Base-by-base conservation (phyloP, 2,113 vertebrate genomes). In the Cryptomyrus ogoouensis region DNA sequence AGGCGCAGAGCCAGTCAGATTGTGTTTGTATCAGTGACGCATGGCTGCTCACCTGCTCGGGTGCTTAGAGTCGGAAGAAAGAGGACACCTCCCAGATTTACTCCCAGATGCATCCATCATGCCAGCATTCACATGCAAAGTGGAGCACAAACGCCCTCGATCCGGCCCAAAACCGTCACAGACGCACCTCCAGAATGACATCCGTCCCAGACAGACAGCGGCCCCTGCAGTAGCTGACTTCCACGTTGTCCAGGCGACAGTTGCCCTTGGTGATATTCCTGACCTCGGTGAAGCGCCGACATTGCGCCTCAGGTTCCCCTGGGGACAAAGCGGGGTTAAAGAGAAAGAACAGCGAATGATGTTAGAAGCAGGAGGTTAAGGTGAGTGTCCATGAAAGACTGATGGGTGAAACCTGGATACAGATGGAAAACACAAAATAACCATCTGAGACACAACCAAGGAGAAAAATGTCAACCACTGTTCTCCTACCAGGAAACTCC, bases 161-260 rank as follows among this genome's bases (percentile, higher is more conserved):
- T 42, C 15, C 7, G 3, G 44, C 24, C 84, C 66, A 10, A 89
- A 8, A 86, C 19, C 52, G 1, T 49, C 42, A 19, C n/a, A n/a
- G 52, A 19, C 70, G 13, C 91, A 98, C 97, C 97, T 98, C 97
- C 15, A 97, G 92, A 89, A 96, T 96, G 93, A 98, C 96, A 1
- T 95, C 94, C 1, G 96, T 97, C 93, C 95, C 95, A 90, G 97
- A 98, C 3, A 93, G 93, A 91, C 98, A 98, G 89, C 93, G 95
- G 4, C 97, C 97, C 7, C 95, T 94, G 93, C 97, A 98, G 95
- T 95, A 97, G 96, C 95, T 96, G 93, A 98, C 97, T 90, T 96
- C 96, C 90, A 99, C 97, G 35, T 95, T 95, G 87, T 95, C 96
- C 89, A 98, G 95, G 86, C 91, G 93, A 93, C 98, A 99, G 92